Evolutionary conservation across 2,113 vertebrate species (phyloP).

Genomic region (Corythornis cristatus): DNA sequence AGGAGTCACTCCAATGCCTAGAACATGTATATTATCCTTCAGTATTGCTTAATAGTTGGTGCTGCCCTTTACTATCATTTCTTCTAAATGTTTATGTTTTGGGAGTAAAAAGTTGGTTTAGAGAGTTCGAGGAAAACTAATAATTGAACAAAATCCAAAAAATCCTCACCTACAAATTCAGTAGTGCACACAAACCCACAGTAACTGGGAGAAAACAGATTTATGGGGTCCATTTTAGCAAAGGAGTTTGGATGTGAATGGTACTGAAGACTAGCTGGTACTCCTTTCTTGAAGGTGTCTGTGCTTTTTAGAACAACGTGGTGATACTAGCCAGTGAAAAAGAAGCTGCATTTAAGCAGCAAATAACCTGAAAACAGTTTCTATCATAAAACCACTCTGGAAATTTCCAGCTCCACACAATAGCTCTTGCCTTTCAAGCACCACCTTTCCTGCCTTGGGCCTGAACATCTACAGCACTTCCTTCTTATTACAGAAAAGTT

Average conservation of each 20-base stretch:
- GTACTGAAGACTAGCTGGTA: neutral
- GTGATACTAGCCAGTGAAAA: neutral
- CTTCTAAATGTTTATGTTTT: neutral
- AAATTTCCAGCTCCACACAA: constrained; percentile 70
- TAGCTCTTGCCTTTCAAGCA: constrained; percentile 68
- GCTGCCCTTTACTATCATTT: neutral
- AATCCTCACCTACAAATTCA: neutral
- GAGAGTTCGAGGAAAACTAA: neutral
- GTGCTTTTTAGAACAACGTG: neutral
- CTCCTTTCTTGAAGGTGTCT: neutral
- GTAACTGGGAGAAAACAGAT: neutral
- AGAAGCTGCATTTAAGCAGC: neutral
- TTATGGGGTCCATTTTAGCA: neutral
- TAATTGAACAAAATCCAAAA: neutral
- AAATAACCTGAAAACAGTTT: constrained; percentile 59
- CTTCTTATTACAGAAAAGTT: constrained; percentile 43
- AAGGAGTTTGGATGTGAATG: neutral
- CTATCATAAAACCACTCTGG: constrained; percentile 55
- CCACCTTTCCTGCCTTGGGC: constrained; percentile 76
- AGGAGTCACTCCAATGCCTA: neutral
- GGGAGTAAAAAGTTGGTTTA: neutral
- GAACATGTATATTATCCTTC: neutral
- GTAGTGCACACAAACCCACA: neutral
- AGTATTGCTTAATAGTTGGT: neutral
- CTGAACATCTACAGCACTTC: constrained; percentile 60